Conservation (phyloP, 2,113 vertebrate species). For the Saguinus midas region DNA sequence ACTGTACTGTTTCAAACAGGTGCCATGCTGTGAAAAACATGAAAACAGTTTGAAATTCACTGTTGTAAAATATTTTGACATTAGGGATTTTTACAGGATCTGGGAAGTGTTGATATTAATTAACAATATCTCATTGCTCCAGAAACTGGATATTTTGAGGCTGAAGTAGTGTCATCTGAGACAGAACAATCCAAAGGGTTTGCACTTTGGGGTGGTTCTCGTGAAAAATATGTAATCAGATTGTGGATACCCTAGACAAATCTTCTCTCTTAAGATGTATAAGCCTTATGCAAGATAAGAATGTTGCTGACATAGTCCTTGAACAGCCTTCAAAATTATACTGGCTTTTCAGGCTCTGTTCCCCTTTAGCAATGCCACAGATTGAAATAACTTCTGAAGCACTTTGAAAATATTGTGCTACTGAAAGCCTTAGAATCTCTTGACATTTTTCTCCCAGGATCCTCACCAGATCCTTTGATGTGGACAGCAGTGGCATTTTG, state of each 20-base stretch:
- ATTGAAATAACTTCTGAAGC: constrained; percentile 51
- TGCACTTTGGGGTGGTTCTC: neutral
- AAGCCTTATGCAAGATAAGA: neutral
- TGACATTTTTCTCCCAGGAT: constrained; percentile 9
- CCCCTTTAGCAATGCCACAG: neutral
- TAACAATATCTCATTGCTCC: neutral
- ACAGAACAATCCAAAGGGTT: neutral
- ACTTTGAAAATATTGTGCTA: constrained; percentile 39
- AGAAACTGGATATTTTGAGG: neutral
- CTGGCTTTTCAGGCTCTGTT: neutral
- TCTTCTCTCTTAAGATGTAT: neutral
- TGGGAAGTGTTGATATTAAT: constrained; percentile 46
- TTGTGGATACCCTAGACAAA: neutral
- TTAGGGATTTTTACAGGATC: constrained; percentile 23
- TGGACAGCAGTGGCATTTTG: constrained; percentile 1
- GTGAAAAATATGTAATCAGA: neutral
- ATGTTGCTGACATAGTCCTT: neutral
- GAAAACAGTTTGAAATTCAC: constrained; percentile 53
- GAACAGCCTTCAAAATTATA: neutral
- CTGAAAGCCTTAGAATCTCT: neutral
- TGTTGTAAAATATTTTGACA: constrained; percentile 51
- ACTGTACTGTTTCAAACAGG: constrained; percentile 43
- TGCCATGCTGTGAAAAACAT: constrained; percentile 53
- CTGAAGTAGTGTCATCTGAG: neutral
- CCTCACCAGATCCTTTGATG: neutral